These are phyloP conservation scores for Hucho hucho DNA, from an alignment of 2,113 vertebrate species.

Conservation along the genomic window DNA sequence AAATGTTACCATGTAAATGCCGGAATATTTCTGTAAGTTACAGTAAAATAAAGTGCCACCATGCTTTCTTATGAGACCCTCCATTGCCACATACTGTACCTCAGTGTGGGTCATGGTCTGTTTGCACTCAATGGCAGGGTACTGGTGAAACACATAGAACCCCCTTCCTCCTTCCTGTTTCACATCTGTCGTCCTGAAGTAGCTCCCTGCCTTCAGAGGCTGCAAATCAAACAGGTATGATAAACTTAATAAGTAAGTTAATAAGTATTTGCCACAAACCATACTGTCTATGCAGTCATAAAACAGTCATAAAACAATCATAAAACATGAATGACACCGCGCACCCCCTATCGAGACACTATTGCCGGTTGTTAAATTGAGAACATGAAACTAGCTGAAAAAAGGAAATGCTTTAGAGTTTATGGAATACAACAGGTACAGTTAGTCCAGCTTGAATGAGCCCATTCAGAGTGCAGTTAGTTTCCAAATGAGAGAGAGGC, in stretches of 20 bases:
- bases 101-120: neutral
- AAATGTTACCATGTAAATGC: too few relatives aligned
- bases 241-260: neutral
- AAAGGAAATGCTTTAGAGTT: neutral
- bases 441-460: too few relatives aligned
- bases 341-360: neutral
- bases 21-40: too few relatives aligned
- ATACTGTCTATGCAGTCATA: neutral
- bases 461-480: too few relatives aligned
- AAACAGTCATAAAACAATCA: too few relatives aligned
- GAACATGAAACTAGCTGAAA: neutral
- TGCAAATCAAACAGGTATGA: neutral
- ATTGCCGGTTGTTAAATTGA: neutral
- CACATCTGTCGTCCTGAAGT: constrained; percentile 4
- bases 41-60: too few relatives aligned
- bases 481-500: neutral
- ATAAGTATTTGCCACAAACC: too few relatives aligned
- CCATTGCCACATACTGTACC: constrained; percentile 33
- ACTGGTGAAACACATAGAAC: constrained; percentile 49
- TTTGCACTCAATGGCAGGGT: constrained; percentile 32
- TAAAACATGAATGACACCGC: neutral
- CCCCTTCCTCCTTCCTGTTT: constrained; percentile 49
- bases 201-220: rapidly evolving
- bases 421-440: neutral
- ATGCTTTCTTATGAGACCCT: too few relatives aligned